A percentile compares a stretch with the other conserved stretches of the same genome.
Evolutionary conservation across 2,797 vertebrate species (phyloP).

Genomic region (Lagodon rhomboides): DNA sequence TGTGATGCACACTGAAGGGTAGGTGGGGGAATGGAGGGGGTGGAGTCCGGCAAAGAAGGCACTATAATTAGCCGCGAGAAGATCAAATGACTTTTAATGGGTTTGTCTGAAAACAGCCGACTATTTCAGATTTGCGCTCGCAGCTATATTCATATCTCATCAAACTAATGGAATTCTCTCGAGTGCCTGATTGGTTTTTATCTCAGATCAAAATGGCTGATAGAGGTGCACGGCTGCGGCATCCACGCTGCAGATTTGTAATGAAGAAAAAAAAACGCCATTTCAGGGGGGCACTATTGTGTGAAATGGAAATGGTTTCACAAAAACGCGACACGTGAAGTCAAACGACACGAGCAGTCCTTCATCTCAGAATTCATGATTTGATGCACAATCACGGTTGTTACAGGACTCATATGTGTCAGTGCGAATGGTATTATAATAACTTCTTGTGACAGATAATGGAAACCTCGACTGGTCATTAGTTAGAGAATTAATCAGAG

Average conservation of each 20-base stretch:
- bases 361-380: slow-evolving; percentile 12
- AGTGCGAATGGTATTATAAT: slow-evolving; percentile 36
- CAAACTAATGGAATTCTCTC: slow-evolving; percentile 77
- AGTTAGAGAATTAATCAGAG: slow-evolving; percentile 52
- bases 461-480: slow-evolving; percentile 53
- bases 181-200: slow-evolving; percentile 78
- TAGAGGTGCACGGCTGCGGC: slow-evolving; percentile 60
- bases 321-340: slow-evolving; percentile 14
- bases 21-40: slow-evolving; percentile 55
- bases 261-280: slow-evolving; percentile 29
- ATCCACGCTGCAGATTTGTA: slow-evolving; percentile 35
- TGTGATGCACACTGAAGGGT: slow-evolving; percentile 54
- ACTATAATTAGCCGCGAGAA: slow-evolving; percentile 81
- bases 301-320: slow-evolving; percentile 27
- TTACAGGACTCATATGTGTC: slow-evolving; percentile 30
- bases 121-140: slow-evolving; percentile 75
- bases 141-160: slow-evolving; percentile 79
- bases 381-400: slow-evolving; percentile 5
- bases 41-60: slow-evolving; percentile 45
- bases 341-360: neutral
- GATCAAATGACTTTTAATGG: slow-evolving; percentile 83
- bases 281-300: slow-evolving; percentile 31
- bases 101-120: slow-evolving; percentile 80
- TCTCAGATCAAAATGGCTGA: slow-evolving; percentile 73
- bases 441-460: slow-evolving; percentile 49